These are phyloP conservation scores for Peucedramus taeniatus DNA, from an alignment of 2,113 vertebrate species.

Conservation along the genomic window DNA sequence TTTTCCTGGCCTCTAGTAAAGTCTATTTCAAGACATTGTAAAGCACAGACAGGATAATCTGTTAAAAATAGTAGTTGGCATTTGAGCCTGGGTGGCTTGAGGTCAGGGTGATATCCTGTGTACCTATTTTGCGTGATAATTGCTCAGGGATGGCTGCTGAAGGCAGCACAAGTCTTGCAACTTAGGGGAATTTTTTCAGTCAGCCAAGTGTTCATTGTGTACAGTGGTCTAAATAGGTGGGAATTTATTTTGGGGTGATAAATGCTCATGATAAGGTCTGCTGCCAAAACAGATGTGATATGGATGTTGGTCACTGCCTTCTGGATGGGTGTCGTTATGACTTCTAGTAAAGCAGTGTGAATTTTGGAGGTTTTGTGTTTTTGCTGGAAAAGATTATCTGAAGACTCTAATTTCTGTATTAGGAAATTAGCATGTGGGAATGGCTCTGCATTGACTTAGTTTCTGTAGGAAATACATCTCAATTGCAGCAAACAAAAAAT, in stretches of 20 bases:
- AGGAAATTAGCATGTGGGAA: background rate
- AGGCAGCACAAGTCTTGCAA: background rate
- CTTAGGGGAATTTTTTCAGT: background rate
- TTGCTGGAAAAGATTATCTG: background rate
- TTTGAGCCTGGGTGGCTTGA: background rate
- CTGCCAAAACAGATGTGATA: background rate
- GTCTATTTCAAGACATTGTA: background rate
- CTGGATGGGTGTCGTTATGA: background rate
- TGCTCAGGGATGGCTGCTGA: background rate
- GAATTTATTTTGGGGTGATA: background rate
- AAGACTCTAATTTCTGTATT: background rate
- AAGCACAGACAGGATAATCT: background rate
- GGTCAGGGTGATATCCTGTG: background rate
- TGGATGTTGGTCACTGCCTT: background rate
- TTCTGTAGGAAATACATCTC: background rate
- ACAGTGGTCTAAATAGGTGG: background rate
- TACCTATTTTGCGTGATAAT: background rate
- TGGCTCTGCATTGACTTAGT: background rate
- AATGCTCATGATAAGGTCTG: background rate
- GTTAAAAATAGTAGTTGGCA: conserved; percentile 1
- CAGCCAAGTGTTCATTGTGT: background rate
- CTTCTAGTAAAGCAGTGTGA: background rate
- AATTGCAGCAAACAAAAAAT: background rate
- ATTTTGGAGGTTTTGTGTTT: background rate
- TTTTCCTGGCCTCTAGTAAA: background rate